These are phyloP conservation scores for Paraplagusia blochii DNA, from an alignment of 2,113 vertebrate genomes.

Conservation along the genomic window DNA sequence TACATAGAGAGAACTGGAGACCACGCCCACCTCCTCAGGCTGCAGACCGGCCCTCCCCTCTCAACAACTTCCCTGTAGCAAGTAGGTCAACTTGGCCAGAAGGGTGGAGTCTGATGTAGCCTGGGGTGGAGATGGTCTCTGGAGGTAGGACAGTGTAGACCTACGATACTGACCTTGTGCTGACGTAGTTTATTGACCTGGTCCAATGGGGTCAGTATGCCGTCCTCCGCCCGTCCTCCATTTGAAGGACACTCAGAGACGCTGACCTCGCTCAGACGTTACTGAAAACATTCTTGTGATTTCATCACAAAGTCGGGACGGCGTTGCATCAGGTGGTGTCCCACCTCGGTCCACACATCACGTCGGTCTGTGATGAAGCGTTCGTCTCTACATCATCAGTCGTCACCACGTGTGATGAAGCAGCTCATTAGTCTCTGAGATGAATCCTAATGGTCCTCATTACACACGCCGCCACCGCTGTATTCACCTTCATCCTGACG, in stretches of 20 bases:
- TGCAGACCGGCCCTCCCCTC: constrained; percentile 94
- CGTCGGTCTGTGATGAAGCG: constrained; percentile 43
- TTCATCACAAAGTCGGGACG: constrained; percentile 31
- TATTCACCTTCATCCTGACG: constrained; percentile 1
- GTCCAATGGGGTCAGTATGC: no score
- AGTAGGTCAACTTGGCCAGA: constrained; percentile 74
- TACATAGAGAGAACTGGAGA: constrained; percentile 99
- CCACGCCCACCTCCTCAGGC: constrained; percentile 97
- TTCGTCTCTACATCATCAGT: constrained; percentile 39
- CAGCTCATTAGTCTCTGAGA: constrained; percentile 54
- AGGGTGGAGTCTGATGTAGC: no score
- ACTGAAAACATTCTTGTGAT: constrained; percentile 12
- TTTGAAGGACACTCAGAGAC: background rate
- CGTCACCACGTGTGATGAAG: constrained; percentile 50
- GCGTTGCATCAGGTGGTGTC: constrained; percentile 1
- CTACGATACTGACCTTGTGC: no score
- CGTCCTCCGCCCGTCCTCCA: background rate
- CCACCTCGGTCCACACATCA: constrained; percentile 25
- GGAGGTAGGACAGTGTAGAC: no score
- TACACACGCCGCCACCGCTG: constrained; percentile 2
- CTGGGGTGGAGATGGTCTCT: no score
- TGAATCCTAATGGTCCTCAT: constrained; percentile 29
- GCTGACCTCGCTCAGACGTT: constrained; percentile 4
- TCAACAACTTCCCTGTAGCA: constrained; percentile 99
- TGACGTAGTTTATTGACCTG: no score